A percentile compares a stretch with the other conserved stretches of the same genome.
phyloP scores from a whole-genome alignment of 2,113 vertebrate species.

The Semnornis frantzii region DNA sequence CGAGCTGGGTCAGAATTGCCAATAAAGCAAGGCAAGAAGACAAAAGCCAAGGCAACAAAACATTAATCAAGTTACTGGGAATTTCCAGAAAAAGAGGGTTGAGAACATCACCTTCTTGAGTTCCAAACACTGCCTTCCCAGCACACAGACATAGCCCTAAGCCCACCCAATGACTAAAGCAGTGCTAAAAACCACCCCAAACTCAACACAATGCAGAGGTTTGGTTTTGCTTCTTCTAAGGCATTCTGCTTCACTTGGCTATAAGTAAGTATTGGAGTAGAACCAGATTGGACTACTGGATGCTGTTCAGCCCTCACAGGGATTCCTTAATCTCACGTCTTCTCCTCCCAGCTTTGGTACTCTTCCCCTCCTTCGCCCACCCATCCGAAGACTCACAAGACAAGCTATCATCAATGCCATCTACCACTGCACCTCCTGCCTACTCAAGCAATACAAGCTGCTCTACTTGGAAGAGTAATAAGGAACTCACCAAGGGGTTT shows the following conservation, averaged over 20 bases:
- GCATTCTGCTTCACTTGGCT: neutral
- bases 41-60: neutral
- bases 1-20: neutral
- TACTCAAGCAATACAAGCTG: conserved; percentile 64
- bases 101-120: neutral
- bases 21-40: conserved; percentile 8
- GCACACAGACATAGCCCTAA: neutral
- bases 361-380: conserved; percentile 8
- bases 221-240: neutral
- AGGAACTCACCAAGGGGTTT: conserved; percentile 13
- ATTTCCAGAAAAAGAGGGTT: neutral
- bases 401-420: conserved; percentile 56
- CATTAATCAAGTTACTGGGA: neutral
- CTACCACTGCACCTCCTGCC: conserved; percentile 49
- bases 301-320: neutral
- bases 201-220: neutral
- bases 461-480: conserved; percentile 39
- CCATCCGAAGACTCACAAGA: conserved; percentile 44
- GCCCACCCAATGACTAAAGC: neutral
- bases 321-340: neutral
- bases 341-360: conserved; percentile 16
- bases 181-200: neutral
- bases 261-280: neutral
- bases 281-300: neutral
- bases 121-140: neutral